Percentiles rank a stretch among this genome's conserved stretches.
Evolutionary conservation across 1,140 invertebrate species (phyloP).

Genomic region (Trichomalopsis sarcophagae): DNA sequence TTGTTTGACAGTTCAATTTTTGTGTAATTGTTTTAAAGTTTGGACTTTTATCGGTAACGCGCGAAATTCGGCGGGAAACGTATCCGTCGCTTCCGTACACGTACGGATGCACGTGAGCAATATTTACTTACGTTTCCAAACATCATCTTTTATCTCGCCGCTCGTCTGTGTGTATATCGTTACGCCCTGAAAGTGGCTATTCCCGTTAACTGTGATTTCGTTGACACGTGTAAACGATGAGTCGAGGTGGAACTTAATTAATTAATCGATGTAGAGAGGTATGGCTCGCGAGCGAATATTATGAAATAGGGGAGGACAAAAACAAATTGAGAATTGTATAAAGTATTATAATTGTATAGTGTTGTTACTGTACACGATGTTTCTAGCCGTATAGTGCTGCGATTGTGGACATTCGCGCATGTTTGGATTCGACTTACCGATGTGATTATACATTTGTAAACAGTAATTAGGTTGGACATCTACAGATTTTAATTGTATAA

Average conservation of each 20-base stretch:
- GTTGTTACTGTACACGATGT: not conserved
- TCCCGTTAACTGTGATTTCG: constrained; percentile 58
- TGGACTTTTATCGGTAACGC: too few species aligned
- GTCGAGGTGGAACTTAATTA: not conserved
- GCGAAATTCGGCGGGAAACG: not conserved
- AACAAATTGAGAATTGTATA: constrained; percentile 9
- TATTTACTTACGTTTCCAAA: not conserved
- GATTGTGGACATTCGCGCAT: not conserved
- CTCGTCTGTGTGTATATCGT: not conserved
- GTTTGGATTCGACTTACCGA: too few species aligned
- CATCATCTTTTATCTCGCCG: too few species aligned
- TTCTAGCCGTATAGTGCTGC: not conserved
- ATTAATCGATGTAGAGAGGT: not conserved
- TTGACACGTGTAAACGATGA: constrained; percentile 47
- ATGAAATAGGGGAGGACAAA: not conserved
- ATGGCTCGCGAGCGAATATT: too few species aligned
- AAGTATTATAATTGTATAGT: constrained; percentile 29
- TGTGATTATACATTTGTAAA: too few species aligned
- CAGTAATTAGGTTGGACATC: too few species aligned
- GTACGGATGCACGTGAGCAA: not conserved
- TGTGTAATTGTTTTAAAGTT: too few species aligned
- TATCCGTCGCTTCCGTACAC: not conserved
- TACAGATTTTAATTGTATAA: not conserved
- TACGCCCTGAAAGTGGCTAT: constrained; percentile 28
- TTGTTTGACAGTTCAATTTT: too few species aligned